Conservation (phyloP, 2,888 invertebrate genomes). For the Eudemis profundana region DNA sequence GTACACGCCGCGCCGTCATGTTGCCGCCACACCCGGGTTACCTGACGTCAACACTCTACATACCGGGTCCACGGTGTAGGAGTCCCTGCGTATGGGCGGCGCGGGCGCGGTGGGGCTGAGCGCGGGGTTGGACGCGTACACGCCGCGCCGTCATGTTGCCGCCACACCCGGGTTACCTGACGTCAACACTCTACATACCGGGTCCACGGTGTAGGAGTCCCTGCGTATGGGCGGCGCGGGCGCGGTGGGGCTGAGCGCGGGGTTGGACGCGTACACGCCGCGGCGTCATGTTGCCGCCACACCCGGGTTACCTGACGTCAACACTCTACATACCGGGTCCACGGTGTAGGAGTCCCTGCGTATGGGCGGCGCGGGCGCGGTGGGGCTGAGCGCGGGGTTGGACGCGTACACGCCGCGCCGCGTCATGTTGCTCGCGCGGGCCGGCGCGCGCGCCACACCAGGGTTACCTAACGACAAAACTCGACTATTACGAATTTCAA, state of each 20-base stretch:
- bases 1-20: constrained; percentile 44
- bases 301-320: constrained; percentile 19
- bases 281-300: constrained; percentile 32
- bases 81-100: constrained; percentile 14
- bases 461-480: constrained; percentile 45
- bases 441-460: not conserved
- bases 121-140: constrained; percentile 46
- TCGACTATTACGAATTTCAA: too few relatives aligned
- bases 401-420: constrained; percentile 47
- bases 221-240: constrained; percentile 7
- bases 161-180: not conserved
- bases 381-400: constrained; percentile 48
- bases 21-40: not conserved
- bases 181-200: constrained; percentile 38
- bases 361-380: constrained; percentile 31
- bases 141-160: constrained; percentile 38
- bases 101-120: constrained; percentile 28
- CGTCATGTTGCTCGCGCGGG: constrained; percentile 33
- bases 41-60: constrained; percentile 29
- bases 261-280: constrained; percentile 47
- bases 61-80: constrained; percentile 9
- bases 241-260: constrained; percentile 27
- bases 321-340: constrained; percentile 20
- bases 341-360: constrained; percentile 38
- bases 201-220: constrained; percentile 14